These are phyloP conservation scores for Neodontobutis hainanensis DNA, from an alignment of 2,113 vertebrate species.

Conservation along the genomic window DNA sequence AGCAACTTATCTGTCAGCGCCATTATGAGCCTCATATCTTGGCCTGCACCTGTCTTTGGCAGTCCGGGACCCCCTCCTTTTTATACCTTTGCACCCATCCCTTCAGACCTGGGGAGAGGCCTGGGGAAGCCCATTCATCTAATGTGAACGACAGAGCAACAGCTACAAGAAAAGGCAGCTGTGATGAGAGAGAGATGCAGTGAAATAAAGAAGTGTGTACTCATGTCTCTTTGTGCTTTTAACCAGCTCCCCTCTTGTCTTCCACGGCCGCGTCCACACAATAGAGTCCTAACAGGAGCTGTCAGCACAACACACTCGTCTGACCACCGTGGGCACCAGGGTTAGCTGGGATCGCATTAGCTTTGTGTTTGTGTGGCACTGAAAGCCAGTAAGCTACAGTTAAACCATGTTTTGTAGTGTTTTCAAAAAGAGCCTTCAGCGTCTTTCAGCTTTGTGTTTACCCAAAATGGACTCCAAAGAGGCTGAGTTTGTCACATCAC, in stretches of 20 bases:
- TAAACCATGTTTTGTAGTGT: conserved; percentile 66
- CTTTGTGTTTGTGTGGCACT: conserved; percentile 79
- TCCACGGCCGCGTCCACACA: conserved; percentile 74
- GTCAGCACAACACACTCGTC: conserved; percentile 80
- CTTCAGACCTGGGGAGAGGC: conserved; percentile 32
- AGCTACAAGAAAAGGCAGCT: conserved; percentile 59
- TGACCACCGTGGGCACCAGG: conserved; percentile 58
- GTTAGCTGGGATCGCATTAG: conserved; percentile 74
- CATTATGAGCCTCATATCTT: conserved; percentile 62
- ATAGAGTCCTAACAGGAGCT: conserved; percentile 83
- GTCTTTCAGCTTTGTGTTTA: conserved; percentile 72
- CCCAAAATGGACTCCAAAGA: conserved; percentile 53
- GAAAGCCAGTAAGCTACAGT: conserved; percentile 76
- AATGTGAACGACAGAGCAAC: conserved; percentile 42
- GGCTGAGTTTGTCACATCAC: conserved; percentile 15
- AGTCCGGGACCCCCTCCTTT: conserved; percentile 17
- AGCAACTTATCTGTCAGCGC: conserved; percentile 68
- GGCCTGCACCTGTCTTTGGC: conserved; percentile 71
- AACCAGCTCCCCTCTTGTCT: conserved; percentile 73
- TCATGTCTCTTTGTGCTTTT: conserved; percentile 72
- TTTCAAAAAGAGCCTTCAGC: conserved; percentile 61
- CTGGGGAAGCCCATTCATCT: conserved; percentile 54
- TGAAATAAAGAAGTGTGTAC: conserved; percentile 54
- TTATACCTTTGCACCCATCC: not conserved
- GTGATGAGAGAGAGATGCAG: conserved; percentile 50